Evolutionary conservation across 2,888 invertebrate species (phyloP), one percentile per base, ranked within the genome.

Genomic region (Erpobdella octoculata): DNA sequence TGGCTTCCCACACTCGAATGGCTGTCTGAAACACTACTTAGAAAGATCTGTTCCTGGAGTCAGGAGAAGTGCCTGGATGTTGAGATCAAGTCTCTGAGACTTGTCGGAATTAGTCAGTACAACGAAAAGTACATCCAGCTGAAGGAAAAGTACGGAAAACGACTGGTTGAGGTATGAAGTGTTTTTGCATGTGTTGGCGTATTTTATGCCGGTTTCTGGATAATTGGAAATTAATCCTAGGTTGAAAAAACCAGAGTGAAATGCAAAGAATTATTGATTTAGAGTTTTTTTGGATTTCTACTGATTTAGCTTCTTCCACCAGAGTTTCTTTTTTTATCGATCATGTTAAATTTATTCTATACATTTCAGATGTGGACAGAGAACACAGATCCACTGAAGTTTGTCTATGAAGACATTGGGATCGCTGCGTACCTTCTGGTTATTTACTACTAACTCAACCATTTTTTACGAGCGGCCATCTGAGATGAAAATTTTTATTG

Each of bases 331-430:
- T 18, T 25, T 70, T 71, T 1, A 25, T n/a, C 15, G 6, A 21
- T 31, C 6, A 48, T 35, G 15, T 58, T 21, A 35, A 4, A 38
- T 37, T 46, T 58, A n/a, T 21, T 62, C 33, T 15, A 15, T 41
- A 41, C 12, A 41, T 9, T 62, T 21, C 76, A 81, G 81, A 77
- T 76, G n/a, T 97, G 96, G 96, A 88, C 91, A 5, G 93, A 94
- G 84, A 89, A 88, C 74, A 97, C 97, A 6, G 93, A 97, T 83
- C 93, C 97, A 21, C 84, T 88, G 65, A 98, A 97, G 83, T 95
- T 90, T 86, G 91, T 98, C 0, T 93, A 90, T 85, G 97, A 98
- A 86, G 97, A 98, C 83, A 87, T 98, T 75, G 93, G 93, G 3
- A 96, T 97, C 73, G 82, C 83, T 48, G 77, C 82, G 2, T 83